Conservation (phyloP, 2,113 vertebrate species). For the Labeo catla region DNA sequence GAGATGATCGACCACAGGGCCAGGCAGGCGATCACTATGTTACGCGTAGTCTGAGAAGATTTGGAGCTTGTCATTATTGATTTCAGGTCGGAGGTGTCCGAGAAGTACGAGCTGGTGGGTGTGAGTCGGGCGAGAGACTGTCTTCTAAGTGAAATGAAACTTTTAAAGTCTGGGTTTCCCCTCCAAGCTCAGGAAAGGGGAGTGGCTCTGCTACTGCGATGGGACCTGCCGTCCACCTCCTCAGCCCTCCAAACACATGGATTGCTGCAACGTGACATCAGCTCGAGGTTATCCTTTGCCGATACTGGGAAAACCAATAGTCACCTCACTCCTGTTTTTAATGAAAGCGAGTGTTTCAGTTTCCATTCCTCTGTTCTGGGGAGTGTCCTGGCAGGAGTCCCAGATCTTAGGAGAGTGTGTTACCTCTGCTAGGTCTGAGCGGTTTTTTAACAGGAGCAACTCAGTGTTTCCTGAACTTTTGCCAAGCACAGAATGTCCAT, state of each 20-base stretch:
- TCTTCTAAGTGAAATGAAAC: conserved; percentile 10
- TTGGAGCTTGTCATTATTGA: conserved; percentile 62
- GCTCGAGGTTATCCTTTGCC: neutral
- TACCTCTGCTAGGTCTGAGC: conserved; percentile 49
- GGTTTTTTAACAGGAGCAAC: conserved; percentile 52
- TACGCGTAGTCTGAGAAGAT: conserved; percentile 56
- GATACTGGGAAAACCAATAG: conserved; percentile 53
- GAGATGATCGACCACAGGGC: conserved; percentile 70
- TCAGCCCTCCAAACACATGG: neutral
- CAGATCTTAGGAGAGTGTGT: conserved; percentile 28
- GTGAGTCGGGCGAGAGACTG: neutral
- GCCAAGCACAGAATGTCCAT: conserved; percentile 48
- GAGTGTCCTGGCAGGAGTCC: conserved; percentile 44
- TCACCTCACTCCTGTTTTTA: conserved; percentile 23
- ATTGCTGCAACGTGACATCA: neutral
- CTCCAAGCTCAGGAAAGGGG: conserved; percentile 56
- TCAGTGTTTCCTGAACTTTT: conserved; percentile 64
- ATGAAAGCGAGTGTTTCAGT: conserved; percentile 43
- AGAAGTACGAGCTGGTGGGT: neutral
- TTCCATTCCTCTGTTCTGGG: conserved; percentile 47
- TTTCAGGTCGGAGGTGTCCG: neutral
- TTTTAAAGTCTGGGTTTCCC: conserved; percentile 52
- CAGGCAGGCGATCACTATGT: conserved; percentile 60
- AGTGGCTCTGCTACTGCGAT: conserved; percentile 53
- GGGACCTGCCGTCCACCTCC: conserved; percentile 31